phyloP scores from a whole-genome alignment of 2,113 vertebrate genomes.

The Brachionichthys hirsutus region DNA sequence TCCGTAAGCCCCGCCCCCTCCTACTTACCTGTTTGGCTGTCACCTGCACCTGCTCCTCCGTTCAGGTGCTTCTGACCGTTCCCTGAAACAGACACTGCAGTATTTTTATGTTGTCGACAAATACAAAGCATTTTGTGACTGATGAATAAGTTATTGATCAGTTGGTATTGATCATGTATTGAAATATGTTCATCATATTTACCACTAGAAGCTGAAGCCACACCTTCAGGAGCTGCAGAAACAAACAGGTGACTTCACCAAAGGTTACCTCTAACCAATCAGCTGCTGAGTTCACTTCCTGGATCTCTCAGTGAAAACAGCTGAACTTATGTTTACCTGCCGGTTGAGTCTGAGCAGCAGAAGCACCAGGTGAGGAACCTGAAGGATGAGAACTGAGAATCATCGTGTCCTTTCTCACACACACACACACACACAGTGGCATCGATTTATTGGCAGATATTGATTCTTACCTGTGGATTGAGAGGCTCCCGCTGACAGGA shows the following conservation, averaged over 20 bases:
- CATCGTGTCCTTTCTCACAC: not conserved
- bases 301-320: too few species aligned
- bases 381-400: not conserved
- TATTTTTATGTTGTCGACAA: not conserved
- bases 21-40: constrained; percentile 59
- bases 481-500: constrained; percentile 13
- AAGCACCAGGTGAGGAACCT: not conserved
- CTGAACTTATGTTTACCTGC: constrained; percentile 24
- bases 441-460: not conserved
- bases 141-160: not conserved
- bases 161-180: too few species aligned
- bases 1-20: not conserved
- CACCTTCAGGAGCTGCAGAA: constrained; percentile 32
- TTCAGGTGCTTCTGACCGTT: constrained; percentile 75
- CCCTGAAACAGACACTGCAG: constrained; percentile 44
- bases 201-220: constrained; percentile 54
- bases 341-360: constrained; percentile 20
- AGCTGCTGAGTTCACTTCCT: not conserved
- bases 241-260: constrained; percentile 1
- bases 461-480: constrained; percentile 5
- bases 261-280: not conserved
- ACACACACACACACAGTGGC: not conserved
- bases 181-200: constrained; percentile 6
- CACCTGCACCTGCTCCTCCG: constrained; percentile 44
- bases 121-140: not conserved